Percentiles rank a stretch among this genome's conserved stretches.
Conservation (phyloP, 2,888 invertebrate species). For the Spilarctia lutea region DNA sequence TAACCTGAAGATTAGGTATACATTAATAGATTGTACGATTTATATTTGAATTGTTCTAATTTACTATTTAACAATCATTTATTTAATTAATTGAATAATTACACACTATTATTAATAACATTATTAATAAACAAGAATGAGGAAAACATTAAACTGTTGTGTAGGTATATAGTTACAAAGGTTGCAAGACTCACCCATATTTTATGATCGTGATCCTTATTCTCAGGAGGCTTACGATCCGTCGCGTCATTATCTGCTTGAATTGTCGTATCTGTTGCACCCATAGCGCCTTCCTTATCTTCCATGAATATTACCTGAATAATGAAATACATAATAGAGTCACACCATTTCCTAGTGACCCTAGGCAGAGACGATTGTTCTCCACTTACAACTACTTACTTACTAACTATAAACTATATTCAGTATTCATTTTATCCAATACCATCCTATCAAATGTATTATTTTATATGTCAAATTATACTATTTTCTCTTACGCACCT, state of each 20-base stretch:
- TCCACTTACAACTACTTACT: too few species aligned
- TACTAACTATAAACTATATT: too few species aligned
- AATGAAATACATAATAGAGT: not conserved
- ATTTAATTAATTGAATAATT: not conserved
- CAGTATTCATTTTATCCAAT: too few species aligned
- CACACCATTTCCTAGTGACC: too few species aligned
- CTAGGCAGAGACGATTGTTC: too few species aligned
- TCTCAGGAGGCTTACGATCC: conserved; percentile 53
- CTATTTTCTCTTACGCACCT: too few species aligned
- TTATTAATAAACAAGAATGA: not conserved
- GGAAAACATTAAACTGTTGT: not conserved
- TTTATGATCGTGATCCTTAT: conserved; percentile 63
- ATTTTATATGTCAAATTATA: too few species aligned
- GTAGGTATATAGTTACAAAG: not conserved
- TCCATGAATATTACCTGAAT: conserved; percentile 83
- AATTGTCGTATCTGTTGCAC: conserved; percentile 66
- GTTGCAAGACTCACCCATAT: conserved; percentile 64
- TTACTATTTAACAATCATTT: not conserved
- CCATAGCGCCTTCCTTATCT: conserved; percentile 79
- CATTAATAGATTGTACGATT: not conserved
- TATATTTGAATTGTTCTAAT: not conserved
- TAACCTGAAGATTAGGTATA: too few species aligned
- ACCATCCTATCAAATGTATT: too few species aligned
- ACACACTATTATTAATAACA: not conserved
- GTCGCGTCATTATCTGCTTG: conserved; percentile 45